phyloP scores from a whole-genome alignment of 2,888 invertebrate genomes.

The Orchesellides sinensis region DNA sequence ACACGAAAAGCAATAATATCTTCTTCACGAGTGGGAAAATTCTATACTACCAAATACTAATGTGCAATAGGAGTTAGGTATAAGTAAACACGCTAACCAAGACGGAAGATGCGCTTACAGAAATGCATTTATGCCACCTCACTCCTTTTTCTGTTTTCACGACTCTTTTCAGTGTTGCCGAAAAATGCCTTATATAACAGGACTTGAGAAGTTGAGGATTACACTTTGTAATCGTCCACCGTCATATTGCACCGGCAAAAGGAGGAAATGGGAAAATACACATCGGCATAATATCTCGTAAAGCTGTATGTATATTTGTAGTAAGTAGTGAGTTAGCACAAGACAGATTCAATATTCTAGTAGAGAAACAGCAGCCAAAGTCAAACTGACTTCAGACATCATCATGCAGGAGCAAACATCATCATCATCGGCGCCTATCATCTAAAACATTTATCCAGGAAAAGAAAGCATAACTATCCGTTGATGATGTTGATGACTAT shows the following conservation, averaged over 20 bases:
- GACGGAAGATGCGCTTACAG: too few species aligned
- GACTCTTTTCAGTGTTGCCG: too few species aligned
- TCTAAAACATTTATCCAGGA: constrained; percentile 37
- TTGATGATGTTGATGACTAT: background rate
- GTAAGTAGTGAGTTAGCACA: too few species aligned
- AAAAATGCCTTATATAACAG: constrained; percentile 20
- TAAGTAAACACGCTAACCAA: too few species aligned
- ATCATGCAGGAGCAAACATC: constrained; percentile 7
- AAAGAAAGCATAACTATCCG: constrained; percentile 20
- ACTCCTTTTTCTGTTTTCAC: constrained; percentile 14
- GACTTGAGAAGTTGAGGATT: constrained; percentile 25
- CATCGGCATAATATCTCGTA: too few species aligned
- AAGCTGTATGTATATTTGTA: too few species aligned
- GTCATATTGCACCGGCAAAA: constrained; percentile 30
- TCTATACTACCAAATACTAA: too few species aligned
- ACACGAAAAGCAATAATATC: constrained; percentile 37
- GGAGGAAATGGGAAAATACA: too few species aligned
- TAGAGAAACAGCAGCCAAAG: too few species aligned
- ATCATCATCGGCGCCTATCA: constrained; percentile 39
- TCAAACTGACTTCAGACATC: constrained; percentile 21
- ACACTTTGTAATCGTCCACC: constrained; percentile 22
- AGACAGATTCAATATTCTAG: too few species aligned
- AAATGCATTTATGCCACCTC: too few species aligned
- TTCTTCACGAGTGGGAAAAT: constrained; percentile 6
- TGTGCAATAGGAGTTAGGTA: too few species aligned